A percentile compares a stretch with the other conserved stretches of the same genome.
phyloP scores from a whole-genome alignment of 2,888 invertebrate genomes.

The Cordylochernes scorpioides region DNA sequence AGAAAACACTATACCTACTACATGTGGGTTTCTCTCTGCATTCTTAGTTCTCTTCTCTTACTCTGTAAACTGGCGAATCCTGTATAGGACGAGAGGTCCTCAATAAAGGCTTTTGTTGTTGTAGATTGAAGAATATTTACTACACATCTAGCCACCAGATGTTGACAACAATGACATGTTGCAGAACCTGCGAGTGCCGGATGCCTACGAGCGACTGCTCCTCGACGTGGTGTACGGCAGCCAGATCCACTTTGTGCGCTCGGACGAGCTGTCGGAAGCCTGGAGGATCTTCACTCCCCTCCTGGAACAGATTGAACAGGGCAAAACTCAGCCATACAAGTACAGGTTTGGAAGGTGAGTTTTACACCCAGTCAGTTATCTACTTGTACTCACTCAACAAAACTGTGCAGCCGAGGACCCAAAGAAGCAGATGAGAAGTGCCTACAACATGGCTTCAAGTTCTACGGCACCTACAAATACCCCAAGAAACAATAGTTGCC shows the following conservation, averaged over 20 bases:
- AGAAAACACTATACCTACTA: too few species aligned
- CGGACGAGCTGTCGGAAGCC: constrained; percentile 80
- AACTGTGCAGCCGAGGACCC: constrained; percentile 40
- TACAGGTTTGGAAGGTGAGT: constrained; percentile 37
- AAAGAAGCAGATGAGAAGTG: constrained; percentile 57
- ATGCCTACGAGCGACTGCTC: constrained; percentile 88
- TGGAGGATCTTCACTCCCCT: constrained; percentile 88
- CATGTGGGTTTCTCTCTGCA: too few species aligned
- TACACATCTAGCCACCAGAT: too few species aligned
- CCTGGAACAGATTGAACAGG: constrained; percentile 53
- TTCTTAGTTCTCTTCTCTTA: too few species aligned
- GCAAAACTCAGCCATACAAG: constrained; percentile 42
- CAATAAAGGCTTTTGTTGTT: too few species aligned
- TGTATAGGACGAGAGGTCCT: too few species aligned
- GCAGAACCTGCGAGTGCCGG: constrained; percentile 50
- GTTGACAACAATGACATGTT: too few species aligned
- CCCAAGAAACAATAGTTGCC: too few species aligned
- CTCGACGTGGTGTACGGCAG: constrained; percentile 91
- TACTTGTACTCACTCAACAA: not conserved
- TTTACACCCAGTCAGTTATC: not conserved
- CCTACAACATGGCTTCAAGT: constrained; percentile 52
- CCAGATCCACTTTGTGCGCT: constrained; percentile 95
- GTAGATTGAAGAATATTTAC: too few species aligned
- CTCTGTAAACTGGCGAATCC: too few species aligned
- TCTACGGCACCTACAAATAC: constrained; percentile 89